Evolutionary conservation across 35 echinoderm and acorn worm genomes (phyloP).

Genomic region (Ophioderma brevispina): DNA sequence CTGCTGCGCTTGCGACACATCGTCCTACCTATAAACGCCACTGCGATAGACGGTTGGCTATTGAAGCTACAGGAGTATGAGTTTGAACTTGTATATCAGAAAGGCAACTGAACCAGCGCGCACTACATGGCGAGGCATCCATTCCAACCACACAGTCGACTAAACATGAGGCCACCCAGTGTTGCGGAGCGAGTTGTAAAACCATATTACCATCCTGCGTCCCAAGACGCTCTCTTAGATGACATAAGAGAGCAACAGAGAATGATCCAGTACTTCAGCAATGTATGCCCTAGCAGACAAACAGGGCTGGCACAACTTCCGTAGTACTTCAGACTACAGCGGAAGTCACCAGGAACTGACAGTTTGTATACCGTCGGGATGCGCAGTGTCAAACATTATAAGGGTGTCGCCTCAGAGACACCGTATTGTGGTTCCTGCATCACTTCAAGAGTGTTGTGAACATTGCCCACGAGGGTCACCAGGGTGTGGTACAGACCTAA

Average conservation of each 20-base stretch:
- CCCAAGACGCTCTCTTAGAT: conserved; percentile 56
- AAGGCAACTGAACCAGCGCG: conserved; percentile 60
- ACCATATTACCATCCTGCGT: conserved; percentile 44
- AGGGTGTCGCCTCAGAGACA: conserved; percentile 62
- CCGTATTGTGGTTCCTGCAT: conserved; percentile 56
- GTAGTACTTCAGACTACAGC: neutral
- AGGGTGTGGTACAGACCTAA: conserved; percentile 71
- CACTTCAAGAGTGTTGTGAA: conserved; percentile 34
- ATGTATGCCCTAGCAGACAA: conserved; percentile 29
- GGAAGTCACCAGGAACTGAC: too few relatives aligned
- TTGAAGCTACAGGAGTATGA: conserved; percentile 74
- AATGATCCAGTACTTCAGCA: conserved; percentile 40
- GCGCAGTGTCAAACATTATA: conserved; percentile 51
- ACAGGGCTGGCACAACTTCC: conserved; percentile 47
- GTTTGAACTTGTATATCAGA: conserved; percentile 57
- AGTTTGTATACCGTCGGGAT: conserved; percentile 3
- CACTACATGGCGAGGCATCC: conserved; percentile 76
- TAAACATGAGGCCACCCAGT: neutral
- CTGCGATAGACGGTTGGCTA: conserved; percentile 79
- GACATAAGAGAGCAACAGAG: conserved; percentile 46
- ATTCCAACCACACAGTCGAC: conserved; percentile 1
- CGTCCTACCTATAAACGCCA: conserved; percentile 40
- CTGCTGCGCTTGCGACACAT: conserved; percentile 70
- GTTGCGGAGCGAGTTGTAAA: conserved; percentile 61
- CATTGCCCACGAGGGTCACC: conserved; percentile 72